These are phyloP conservation scores for Sceloporus tristichus DNA, from an alignment of 2,113 vertebrate genomes.

Conservation along the genomic window DNA sequence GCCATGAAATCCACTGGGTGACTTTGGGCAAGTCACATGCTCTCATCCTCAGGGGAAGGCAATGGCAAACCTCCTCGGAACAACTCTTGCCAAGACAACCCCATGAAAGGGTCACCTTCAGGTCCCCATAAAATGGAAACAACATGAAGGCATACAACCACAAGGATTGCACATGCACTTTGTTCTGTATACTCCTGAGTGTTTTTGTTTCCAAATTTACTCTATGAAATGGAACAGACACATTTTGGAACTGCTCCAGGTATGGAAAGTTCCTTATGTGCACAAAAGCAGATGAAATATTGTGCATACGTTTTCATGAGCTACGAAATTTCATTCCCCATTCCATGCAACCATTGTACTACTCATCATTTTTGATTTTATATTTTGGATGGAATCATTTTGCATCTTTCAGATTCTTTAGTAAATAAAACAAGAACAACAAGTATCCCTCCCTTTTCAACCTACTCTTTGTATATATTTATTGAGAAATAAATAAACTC, in stretches of 20 bases:
- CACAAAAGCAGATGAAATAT: neutral
- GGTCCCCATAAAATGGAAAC: too few relatives aligned
- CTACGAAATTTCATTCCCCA: neutral
- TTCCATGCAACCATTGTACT: neutral
- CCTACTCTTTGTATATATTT: neutral
- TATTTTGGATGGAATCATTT: neutral
- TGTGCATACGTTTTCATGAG: neutral
- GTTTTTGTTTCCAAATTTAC: neutral
- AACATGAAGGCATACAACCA: too few relatives aligned
- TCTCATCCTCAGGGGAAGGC: too few relatives aligned
- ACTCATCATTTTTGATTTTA: neutral
- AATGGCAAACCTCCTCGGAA: too few relatives aligned
- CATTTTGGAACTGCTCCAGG: neutral
- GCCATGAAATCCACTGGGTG: too few relatives aligned
- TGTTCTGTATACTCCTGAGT: neutral
- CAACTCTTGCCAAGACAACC: too few relatives aligned
- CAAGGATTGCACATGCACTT: neutral
- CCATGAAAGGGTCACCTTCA: too few relatives aligned
- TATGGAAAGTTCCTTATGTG: neutral
- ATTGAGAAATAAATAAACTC: slow-evolving; percentile 16
- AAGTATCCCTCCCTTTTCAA: neutral
- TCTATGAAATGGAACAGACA: neutral
- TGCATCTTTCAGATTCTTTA: slow-evolving; percentile 4
- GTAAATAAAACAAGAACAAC: neutral
- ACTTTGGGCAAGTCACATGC: too few relatives aligned